These are phyloP conservation scores for Conus canariensis DNA, from an alignment of 2,888 invertebrate species.

Conservation along the genomic window DNA sequence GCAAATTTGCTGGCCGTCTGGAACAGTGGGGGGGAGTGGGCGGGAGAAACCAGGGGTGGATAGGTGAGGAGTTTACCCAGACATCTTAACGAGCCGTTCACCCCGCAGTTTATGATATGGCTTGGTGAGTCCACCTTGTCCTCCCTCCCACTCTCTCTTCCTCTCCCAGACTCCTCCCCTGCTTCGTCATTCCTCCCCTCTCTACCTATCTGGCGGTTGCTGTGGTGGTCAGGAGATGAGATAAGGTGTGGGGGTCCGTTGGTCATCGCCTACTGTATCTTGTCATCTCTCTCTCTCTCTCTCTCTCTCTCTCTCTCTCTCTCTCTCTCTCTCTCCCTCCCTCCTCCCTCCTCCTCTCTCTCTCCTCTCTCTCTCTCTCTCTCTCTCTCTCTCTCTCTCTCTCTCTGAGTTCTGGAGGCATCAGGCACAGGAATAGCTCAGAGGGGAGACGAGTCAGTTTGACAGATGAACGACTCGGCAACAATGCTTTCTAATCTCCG, in stretches of 20 bases:
- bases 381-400: neutral
- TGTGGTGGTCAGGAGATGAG: too few relatives aligned
- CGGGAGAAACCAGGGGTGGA: neutral
- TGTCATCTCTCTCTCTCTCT: neutral
- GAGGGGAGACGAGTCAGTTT: neutral
- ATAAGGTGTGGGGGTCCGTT: too few relatives aligned
- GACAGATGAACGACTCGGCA: neutral
- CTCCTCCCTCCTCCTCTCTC: too few relatives aligned
- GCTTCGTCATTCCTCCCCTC: neutral
- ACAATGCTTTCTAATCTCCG: neutral
- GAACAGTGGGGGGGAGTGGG: neutral
- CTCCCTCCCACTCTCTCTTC: neutral
- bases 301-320: slow-evolving; percentile 10
- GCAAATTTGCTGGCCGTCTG: slow-evolving; percentile 24
- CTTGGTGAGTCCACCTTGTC: neutral
- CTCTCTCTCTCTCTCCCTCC: neutral
- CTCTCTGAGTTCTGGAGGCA: neutral
- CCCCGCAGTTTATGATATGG: neutral
- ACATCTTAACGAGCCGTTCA: neutral
- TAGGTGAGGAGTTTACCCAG: neutral
- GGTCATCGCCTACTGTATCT: too few relatives aligned
- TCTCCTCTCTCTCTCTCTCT: too few relatives aligned
- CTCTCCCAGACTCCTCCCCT: neutral
- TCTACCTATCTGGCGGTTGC: neutral
- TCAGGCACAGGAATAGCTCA: neutral